These are phyloP conservation scores for Sesamia inferens DNA, from an alignment of 2,888 invertebrate genomes.

Conservation along the genomic window DNA sequence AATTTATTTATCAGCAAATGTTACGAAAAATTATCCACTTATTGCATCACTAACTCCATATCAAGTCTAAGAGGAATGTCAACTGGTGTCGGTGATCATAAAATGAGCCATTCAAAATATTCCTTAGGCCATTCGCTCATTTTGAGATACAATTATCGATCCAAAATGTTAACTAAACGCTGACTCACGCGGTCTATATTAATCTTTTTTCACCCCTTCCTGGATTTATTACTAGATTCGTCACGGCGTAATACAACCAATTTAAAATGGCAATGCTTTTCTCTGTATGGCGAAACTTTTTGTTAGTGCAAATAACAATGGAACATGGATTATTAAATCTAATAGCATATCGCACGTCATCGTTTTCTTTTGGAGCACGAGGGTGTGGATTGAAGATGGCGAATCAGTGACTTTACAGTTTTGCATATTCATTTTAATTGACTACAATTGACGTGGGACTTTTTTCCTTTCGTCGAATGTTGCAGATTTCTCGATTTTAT, in stretches of 20 bases:
- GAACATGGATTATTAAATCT: constrained; percentile 72
- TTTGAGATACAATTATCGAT: constrained; percentile 68
- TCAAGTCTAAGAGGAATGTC: constrained; percentile 6
- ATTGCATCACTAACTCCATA: constrained; percentile 30
- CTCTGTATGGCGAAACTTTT: constrained; percentile 70
- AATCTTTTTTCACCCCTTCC: constrained; percentile 76
- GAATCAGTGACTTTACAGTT: constrained; percentile 71
- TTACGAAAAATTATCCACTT: constrained; percentile 16
- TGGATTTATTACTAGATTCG: constrained; percentile 78
- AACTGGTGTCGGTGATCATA: constrained; percentile 20
- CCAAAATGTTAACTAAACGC: constrained; percentile 74
- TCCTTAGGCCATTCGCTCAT: constrained; percentile 56
- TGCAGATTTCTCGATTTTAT: constrained; percentile 61
- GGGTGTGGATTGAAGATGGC: constrained; percentile 62
- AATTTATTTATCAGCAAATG: constrained; percentile 22
- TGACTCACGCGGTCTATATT: constrained; percentile 78
- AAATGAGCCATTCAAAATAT: constrained; percentile 36
- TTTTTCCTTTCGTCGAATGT: constrained; percentile 56
- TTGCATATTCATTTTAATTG: constrained; percentile 68
- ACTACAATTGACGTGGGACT: constrained; percentile 61
- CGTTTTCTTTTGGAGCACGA: constrained; percentile 61
- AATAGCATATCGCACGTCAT: constrained; percentile 74
- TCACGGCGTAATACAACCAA: constrained; percentile 77
- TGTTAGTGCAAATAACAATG: constrained; percentile 73
- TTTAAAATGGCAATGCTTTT: constrained; percentile 71